Evolutionary conservation across 53 echinoderm and acorn worm genomes (phyloP), one percentile per base, ranked within the genome.

Genomic region (Pentamera pediparva): DNA sequence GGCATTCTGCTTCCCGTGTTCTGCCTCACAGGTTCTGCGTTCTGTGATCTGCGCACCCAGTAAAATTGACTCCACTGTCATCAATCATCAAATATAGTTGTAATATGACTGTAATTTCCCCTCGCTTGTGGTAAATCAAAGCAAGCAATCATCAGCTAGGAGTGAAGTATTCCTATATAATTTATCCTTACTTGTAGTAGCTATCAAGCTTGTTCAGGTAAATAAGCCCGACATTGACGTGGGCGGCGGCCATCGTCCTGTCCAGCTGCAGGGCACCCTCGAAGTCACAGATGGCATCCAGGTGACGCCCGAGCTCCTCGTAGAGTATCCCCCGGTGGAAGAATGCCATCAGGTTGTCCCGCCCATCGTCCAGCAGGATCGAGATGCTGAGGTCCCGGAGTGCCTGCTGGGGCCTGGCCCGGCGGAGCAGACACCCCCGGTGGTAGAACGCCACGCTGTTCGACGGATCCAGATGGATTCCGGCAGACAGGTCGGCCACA

Each of bases 221-320:
- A 79, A 98, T 88, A 18, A 98, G 89, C 9, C 98, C 98, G 20
- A 91, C 78, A 50, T 98, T 98, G 52, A 98, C 91, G 52, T 98
- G 88, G 29, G 98, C 88, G 0, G 85, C 90, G 7, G 98, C 91
- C 41, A 98, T 91, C 29, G 83, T 83, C 64, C 83, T 82, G 81
- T 98, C 91, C 26, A 98, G 82, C 56, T 84, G 85, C 38, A 98
- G 62, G 2, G 91, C 98, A 39, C 57, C 75, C 62, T 98, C 98
- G 91, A 98, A 98, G 61, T 98, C 98, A 50, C 87, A 76, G 70
- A 98, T 98, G 56, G 98, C 98, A 77, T 98, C 98, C 61, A 85
- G 91, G 50, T 83, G 80, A 18, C 91, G 85, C 32, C 54, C 62
- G 64, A 83, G 55, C 58, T 86, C 91, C 75, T 86, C 91, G 64